Base-by-base conservation (phyloP, 2,113 vertebrate species). In the Corythaixoides concolor region DNA sequence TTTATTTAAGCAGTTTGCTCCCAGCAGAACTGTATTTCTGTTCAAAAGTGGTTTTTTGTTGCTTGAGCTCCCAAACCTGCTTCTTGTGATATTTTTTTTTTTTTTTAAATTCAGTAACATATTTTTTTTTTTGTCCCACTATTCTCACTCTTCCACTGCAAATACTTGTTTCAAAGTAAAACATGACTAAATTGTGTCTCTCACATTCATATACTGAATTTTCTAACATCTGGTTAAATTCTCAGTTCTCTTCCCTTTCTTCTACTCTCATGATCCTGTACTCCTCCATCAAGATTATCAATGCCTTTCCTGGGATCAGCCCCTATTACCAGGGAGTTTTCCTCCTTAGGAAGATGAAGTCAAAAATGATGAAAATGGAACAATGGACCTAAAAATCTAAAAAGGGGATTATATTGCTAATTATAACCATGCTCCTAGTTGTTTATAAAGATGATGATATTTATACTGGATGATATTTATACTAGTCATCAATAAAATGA, bases 1-100 rank as follows among this genome's bases (percentile, higher is more conserved):
- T 43, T 89, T 96, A 84, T 93, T 95, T 93, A 94, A 95, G 52
- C 59, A n/a, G 49, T 90, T 64, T 66, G 23, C 59, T 95, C 88
- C 63, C 52, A 55, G 2, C 91, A 53, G 73, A 96, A 66, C 82
- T 80, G 41, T 24, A 30, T 59, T 63, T 85, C 52, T 62, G n/a
- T 73, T 96, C 39, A 95, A 78, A 97, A 75, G 39, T 90, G 11
- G 0, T 0, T 30, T 30, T 89, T 96, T 86, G 81, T 92, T 95
- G 78, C 30, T 78, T 92, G 47, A 90, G 45, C 45, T 94, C 83
- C 83, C 90, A 93, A 52, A 85, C 80, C 63, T 72, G 67, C 82
- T 74, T 84, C 33, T 76, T 58, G 59, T 56, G 53, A 28, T 35
- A 8, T 30, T 49, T 13, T 45, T 69, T 47, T 81, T 41, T 41